Percentiles rank a stretch among this genome's conserved stretches.
Evolutionary conservation across 2,888 invertebrate genomes (phyloP).

Genomic region (Drosophila testacea): DNA sequence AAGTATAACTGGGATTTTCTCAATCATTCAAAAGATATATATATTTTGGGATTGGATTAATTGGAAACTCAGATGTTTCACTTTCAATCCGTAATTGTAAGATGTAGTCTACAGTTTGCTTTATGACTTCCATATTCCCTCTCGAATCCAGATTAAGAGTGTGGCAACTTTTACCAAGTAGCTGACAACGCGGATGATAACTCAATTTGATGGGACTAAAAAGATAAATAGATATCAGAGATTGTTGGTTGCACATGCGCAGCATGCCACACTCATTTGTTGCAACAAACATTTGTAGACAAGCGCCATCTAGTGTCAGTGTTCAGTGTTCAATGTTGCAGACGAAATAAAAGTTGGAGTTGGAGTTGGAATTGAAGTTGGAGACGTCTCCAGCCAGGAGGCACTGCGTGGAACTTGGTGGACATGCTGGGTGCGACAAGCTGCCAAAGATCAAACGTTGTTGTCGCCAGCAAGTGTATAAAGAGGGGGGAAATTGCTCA

Average conservation of each 20-base stretch:
- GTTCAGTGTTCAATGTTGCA: not conserved
- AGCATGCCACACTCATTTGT: constrained; percentile 50
- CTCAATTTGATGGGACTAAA: constrained; percentile 44
- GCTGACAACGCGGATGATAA: constrained; percentile 30
- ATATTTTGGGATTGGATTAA: too few relatives aligned
- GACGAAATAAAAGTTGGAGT: constrained; percentile 21
- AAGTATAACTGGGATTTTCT: too few relatives aligned
- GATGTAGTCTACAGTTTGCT: too few relatives aligned
- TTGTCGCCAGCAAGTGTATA: constrained; percentile 25
- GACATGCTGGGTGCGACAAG: constrained; percentile 59
- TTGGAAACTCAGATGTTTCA: too few relatives aligned
- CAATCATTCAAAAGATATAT: too few relatives aligned
- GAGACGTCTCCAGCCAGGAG: constrained; percentile 53
- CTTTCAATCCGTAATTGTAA: too few relatives aligned
- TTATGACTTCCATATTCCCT: not conserved
- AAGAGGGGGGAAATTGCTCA: too few relatives aligned
- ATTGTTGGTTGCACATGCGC: constrained; percentile 30
- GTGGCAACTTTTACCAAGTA: not conserved
- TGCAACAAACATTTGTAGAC: constrained; percentile 54
- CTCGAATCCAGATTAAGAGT: constrained; percentile 5
- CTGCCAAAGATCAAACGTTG: constrained; percentile 56
- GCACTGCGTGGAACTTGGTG: constrained; percentile 48
- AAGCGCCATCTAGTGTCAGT: constrained; percentile 69
- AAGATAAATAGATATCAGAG: constrained; percentile 12
- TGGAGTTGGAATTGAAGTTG: constrained; percentile 18